Evolutionary conservation across 1,140 invertebrate species (phyloP), one percentile per base, ranked within the genome.

Genomic region (Drosophila repleta): DNA sequence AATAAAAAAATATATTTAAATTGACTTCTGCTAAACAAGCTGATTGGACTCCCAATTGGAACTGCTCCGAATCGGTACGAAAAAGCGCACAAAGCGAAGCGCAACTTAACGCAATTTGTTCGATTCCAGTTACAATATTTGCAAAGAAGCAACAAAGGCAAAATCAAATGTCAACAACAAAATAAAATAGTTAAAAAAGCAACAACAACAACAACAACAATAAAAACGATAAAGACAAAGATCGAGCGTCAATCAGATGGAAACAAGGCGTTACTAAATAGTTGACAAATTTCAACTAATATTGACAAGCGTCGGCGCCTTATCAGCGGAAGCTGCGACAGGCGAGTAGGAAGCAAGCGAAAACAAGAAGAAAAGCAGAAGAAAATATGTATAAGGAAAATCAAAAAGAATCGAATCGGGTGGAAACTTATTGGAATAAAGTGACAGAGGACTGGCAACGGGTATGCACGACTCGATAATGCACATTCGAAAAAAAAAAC

Each of bases 41-140:
- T 13, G 11, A 13, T 35, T 35, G 11, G 29, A 32, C 2, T 6
- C 7, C 29, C 29, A 32, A 32, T 32, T 32, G 29, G 32, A 35
- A 35, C 11, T 11, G 11, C 3, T 1, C 32, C 2, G 11, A 11
- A 2, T 35, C 51, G 15, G 37, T 20, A n/a, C 5, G 17, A 53
- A 32, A 43, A 29, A 43, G 24, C 11, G 26, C 41, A 15, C 35
- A 52, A 55, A 29, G 4, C 7, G 2, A 29, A 29, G 7, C 26
- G 26, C 5, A 29, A 29, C 29, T 26, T 5, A 26, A 69, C 29
- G 18, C 10, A 52, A 52, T 60, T 67, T 52, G 24, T 60, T 48
- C 29, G 39, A 55, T 64, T 64, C 46, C 41, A 39, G 37, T 20
- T 69, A 45, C 17, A 55, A 64, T 57, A 70, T 64, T 56, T 56